Conservation (phyloP, 2,888 invertebrate genomes). For the Drosophila nr. medialis region DNA sequence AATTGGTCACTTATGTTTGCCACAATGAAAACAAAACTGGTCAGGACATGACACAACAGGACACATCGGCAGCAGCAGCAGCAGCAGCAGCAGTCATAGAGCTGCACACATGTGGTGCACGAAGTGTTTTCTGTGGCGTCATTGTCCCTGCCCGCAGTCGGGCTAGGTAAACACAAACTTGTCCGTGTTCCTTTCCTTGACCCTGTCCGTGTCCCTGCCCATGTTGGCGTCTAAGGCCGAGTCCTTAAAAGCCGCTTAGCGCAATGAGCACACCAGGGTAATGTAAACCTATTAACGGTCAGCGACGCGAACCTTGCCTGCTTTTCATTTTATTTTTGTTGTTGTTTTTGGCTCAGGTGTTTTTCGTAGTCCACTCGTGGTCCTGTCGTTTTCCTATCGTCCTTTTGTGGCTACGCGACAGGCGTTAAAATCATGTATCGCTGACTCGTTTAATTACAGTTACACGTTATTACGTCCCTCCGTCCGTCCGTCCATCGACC, state of each 20-base stretch:
- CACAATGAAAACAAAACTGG: slow-evolving; percentile 79
- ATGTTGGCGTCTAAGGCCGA: slow-evolving; percentile 25
- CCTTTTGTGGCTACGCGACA: slow-evolving; percentile 63
- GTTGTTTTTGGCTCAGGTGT: slow-evolving; percentile 48
- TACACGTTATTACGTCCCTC: slow-evolving; percentile 58
- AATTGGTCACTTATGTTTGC: slow-evolving; percentile 81
- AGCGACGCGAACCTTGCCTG: slow-evolving; percentile 2
- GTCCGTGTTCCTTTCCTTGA: slow-evolving; percentile 25
- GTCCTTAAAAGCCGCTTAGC: slow-evolving; percentile 80
- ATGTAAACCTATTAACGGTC: slow-evolving; percentile 72
- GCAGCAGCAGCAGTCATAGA: slow-evolving; percentile 10
- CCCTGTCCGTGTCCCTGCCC: not conserved
- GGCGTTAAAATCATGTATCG: slow-evolving; percentile 80
- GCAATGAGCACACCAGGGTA: slow-evolving; percentile 44
- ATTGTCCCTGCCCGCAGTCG: slow-evolving; percentile 59
- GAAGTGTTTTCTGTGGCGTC: slow-evolving; percentile 68
- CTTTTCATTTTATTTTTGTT: slow-evolving; percentile 10
- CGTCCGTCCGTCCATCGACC: not conserved
- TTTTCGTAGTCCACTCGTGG: slow-evolving; percentile 20
- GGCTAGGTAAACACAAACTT: slow-evolving; percentile 68
- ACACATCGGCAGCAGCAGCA: slow-evolving; percentile 11
- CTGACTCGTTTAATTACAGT: slow-evolving; percentile 79
- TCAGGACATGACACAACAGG: slow-evolving; percentile 74
- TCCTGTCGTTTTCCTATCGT: slow-evolving; percentile 13
- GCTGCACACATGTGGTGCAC: slow-evolving; percentile 68